Evolutionary conservation across 2,113 vertebrate species (phyloP).

Genomic region (Mustelus asterias): DNA sequence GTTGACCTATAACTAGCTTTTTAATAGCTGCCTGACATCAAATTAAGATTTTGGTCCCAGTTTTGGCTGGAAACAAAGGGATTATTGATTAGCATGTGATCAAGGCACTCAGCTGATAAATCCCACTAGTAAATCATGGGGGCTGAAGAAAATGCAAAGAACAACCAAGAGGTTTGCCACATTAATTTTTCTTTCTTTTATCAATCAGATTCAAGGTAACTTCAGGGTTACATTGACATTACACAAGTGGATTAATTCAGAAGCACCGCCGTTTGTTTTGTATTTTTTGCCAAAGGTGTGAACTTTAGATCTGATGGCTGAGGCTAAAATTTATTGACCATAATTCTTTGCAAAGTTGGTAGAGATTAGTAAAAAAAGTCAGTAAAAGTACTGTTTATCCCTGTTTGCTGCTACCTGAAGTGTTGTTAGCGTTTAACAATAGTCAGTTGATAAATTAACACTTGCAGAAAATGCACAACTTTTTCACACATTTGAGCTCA

Average conservation of each 20-base stretch:
- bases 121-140: conserved; percentile 54
- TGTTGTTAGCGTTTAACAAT: background rate
- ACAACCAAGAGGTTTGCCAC: background rate
- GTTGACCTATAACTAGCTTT: background rate
- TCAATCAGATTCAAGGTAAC: background rate
- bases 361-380: background rate
- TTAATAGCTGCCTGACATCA: background rate
- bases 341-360: background rate
- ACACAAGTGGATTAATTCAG: background rate
- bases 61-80: conserved; percentile 44
- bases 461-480: background rate
- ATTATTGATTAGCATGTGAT: conserved; percentile 59
- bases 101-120: conserved; percentile 54
- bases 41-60: background rate
- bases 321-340: background rate
- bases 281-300: background rate
- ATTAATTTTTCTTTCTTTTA: background rate
- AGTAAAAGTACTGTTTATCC: background rate
- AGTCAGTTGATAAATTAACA: no score
- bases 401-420: background rate
- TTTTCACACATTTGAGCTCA: background rate
- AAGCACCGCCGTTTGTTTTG: background rate
- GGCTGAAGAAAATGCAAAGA: conserved; percentile 45
- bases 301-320: background rate
- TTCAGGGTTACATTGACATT: background rate